These are phyloP conservation scores for Iphiclides podalirius DNA, from an alignment of 2,888 invertebrate genomes.

Conservation along the genomic window DNA sequence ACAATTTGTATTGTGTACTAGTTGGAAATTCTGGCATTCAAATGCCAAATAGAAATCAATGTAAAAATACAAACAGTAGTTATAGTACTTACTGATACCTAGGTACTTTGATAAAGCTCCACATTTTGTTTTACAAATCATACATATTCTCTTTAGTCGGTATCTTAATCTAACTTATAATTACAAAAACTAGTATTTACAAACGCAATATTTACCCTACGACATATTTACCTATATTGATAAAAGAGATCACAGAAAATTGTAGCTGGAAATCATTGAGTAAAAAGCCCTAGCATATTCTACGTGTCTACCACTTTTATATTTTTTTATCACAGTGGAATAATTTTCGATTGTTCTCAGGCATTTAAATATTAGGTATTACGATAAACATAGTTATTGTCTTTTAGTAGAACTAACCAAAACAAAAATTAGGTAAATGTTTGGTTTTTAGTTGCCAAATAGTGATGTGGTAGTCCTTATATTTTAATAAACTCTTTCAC, in stretches of 20 bases:
- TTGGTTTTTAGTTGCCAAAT: constrained; percentile 28
- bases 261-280: constrained; percentile 80
- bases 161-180: constrained; percentile 55
- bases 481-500: constrained; percentile 44
- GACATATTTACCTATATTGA: constrained; percentile 74
- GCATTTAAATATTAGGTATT: constrained; percentile 51
- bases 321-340: constrained; percentile 71
- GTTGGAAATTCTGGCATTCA: constrained; percentile 60
- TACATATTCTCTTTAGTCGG: constrained; percentile 76
- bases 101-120: constrained; percentile 80
- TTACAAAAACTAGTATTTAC: constrained; percentile 64
- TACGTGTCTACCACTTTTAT: constrained; percentile 69
- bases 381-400: constrained; percentile 59
- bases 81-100: constrained; percentile 69
- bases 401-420: constrained; percentile 36
- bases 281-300: constrained; percentile 69
- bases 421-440: constrained; percentile 12
- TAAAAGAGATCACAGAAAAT: constrained; percentile 82
- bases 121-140: constrained; percentile 79
- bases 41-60: constrained; percentile 68
- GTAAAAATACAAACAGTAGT: constrained; percentile 78
- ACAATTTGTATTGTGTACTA: constrained; percentile 64
- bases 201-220: constrained; percentile 64
- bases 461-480: constrained; percentile 53
- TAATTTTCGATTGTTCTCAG: constrained; percentile 57